Base-by-base conservation (phyloP, 2,797 vertebrate genomes). In the Helostoma temminkii region DNA sequence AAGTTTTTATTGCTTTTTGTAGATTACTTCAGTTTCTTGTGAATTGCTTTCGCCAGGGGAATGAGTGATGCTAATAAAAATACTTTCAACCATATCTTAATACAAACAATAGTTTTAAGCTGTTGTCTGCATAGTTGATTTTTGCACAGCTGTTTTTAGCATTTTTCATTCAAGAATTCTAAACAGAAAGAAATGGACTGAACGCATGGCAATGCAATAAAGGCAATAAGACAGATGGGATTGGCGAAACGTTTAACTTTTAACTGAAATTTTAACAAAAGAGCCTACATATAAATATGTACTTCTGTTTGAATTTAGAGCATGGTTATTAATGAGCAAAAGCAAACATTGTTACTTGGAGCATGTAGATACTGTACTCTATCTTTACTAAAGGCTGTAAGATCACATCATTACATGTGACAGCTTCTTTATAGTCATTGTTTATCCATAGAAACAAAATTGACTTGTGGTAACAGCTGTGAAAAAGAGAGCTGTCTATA, bases 1-100 rank as follows among this genome's bases (percentile, higher is more conserved):
- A 50, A 66, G 74, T 81, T 89, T 89, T 88, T 91, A 91, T 91
- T 89, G 80, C 85, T 78, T 89, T 85, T 75, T 45, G 62, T 67
- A 89, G 84, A 93, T 92, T 85, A 83, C 78, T 89, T 89, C 70
- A 78, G 79, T 56, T 63, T 12, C 14, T 72, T 63, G 76, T 74
- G 81, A 88, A 84, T 87, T 21, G 15, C 55, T 76, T 79, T 83
- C 54, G 34, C 62, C 49, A 62, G 60, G 64, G 69, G 84, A 72
- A 81, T 63, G 54, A 74, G 83, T 81, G 77, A 88, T 83, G 48
- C 52, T 82, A 75, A 86, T 91, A 88, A 77, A 86, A 85, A 81
- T 80, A 71, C 77, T 80, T 77, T 66, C 74, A 74, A 88, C 66
- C 59, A 48, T 73, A 83, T 89, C 69, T 79, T 77, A 69, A 85